Evolutionary conservation across 2,113 vertebrate genomes (phyloP), one percentile per base, ranked within the genome.

Genomic region (Urocitellus parryii): DNA sequence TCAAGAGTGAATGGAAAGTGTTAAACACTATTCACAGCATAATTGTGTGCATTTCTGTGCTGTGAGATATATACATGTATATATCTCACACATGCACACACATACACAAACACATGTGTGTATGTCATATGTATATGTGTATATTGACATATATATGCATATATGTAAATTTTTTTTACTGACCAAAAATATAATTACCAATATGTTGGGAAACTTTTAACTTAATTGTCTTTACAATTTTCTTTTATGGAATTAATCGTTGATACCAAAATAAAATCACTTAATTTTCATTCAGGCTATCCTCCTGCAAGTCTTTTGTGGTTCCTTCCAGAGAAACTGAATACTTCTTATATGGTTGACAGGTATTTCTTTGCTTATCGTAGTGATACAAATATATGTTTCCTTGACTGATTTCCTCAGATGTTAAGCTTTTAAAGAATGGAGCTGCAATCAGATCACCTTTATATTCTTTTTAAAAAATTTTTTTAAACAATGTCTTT

Each of bases 201-300:
- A 82, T 32, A 27, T 2, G 1, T 51, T 70, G 18, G 7, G 4
- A 77, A 73, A n/a, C 17, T 51, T 72, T 53, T 27, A 91, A 37
- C 2, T 85, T 88, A 83, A 29, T 77, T 85, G 18, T 92, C 86
- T 58, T 42, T 73, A 67, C 53, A 20, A 76, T 90, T 63, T 86
- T 77, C 17, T 48, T 39, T 53, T 73, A 22, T 87, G 0, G 5
- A 9, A 95, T 87, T 63, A 79, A 84, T 70, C 76, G 39, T 34
- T 82, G 12, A 42, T 88, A 63, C 73, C 1, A 80, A 91, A 94
- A 87, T 73, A 53, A 93, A 81, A 18, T 37, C 6, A 78, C 53
- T 76, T 93, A 88, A n/a, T 61, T 90, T 93, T 72, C 92, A 73
- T 92, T 84, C 22, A 65, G 73, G 12, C 11, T 63, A 45, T 9